Base-by-base conservation (phyloP, 2,113 vertebrate genomes). In the Cettia cetti region DNA sequence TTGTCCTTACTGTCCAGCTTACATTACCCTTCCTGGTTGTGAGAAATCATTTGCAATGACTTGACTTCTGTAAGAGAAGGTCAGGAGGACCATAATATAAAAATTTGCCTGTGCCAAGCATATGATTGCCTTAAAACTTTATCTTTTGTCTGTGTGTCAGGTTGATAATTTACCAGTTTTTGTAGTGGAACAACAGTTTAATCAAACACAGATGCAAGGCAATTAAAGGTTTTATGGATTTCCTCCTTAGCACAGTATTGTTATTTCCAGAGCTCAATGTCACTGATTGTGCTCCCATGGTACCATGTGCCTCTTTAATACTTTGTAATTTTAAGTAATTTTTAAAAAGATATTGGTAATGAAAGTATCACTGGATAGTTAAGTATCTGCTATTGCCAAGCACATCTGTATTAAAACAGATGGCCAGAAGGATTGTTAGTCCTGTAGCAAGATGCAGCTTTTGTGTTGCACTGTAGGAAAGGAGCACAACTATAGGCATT, bases 151-250 rank as follows among this genome's bases (percentile, higher is more conserved):
- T 66, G 4, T 88, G 37, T 80, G 70, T 42, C 74, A 74, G 27
- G 47, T 47, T 94, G 68, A 23, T 70, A 80, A 65, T 77, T 70
- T 74, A 78, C 50, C 80, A 83, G 0, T 63, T 93, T 81, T 81
- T 82, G 33, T 15, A 63, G 30, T 40, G 59, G 68, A 93, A 50
- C 26, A 35, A 69, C 50, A 77, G 47, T 52, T 31, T 69, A 40
- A 68, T 81, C 0, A 0, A 74, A 84, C 59, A 50, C 10, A 49
- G 71, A 66, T 80, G 47, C 50, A 75, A 90, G 14, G 27, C 75
- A 74, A 31, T 95, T 94, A 90, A 87, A 54, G 53, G 26, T 47
- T 92, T 83, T 85, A 82, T 63, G 35, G 82, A 65, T 89, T 88
- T 88, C 35, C 30, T 77, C 9, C 23, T 89, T 79, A 69, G 57